Evolutionary conservation across 2,888 invertebrate species (phyloP).

Genomic region (Podabrus alpinus): DNA sequence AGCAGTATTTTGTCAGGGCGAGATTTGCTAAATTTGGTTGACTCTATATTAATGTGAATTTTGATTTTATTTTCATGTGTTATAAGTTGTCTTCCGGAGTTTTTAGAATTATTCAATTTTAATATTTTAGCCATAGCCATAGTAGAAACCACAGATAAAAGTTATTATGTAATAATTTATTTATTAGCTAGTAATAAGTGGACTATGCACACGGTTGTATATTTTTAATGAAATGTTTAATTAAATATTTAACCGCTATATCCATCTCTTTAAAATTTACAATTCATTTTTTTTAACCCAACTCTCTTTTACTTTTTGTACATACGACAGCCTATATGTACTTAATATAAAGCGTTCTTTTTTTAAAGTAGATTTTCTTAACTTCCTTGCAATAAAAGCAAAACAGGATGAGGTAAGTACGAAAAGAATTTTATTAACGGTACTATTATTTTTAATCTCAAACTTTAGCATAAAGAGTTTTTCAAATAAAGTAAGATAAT

Average conservation of each 20-base stretch:
- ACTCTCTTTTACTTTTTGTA: background rate
- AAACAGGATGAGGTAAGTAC: background rate
- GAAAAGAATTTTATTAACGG: background rate
- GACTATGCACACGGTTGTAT: too few species aligned
- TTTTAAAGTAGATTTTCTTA: background rate
- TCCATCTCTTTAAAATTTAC: background rate
- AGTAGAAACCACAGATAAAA: too few species aligned
- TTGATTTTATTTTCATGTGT: background rate
- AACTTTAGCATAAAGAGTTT: background rate
- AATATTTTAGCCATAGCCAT: too few species aligned
- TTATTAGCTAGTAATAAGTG: too few species aligned
- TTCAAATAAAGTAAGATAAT: background rate
- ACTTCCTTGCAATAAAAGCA: background rate
- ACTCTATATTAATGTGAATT: background rate
- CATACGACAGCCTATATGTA: too few species aligned
- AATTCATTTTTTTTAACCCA: background rate
- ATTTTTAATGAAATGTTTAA: too few species aligned
- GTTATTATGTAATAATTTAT: too few species aligned
- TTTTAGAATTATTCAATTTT: background rate
- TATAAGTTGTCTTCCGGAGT: background rate
- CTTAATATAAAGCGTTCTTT: background rate
- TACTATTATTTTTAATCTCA: background rate
- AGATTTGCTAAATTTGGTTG: background rate
- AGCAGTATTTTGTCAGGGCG: background rate
- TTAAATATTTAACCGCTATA: background rate